A percentile compares a stretch with the other conserved stretches of the same genome.
phyloP scores from a whole-genome alignment of 2,888 invertebrate species.

The Drosophila birchii region DNA sequence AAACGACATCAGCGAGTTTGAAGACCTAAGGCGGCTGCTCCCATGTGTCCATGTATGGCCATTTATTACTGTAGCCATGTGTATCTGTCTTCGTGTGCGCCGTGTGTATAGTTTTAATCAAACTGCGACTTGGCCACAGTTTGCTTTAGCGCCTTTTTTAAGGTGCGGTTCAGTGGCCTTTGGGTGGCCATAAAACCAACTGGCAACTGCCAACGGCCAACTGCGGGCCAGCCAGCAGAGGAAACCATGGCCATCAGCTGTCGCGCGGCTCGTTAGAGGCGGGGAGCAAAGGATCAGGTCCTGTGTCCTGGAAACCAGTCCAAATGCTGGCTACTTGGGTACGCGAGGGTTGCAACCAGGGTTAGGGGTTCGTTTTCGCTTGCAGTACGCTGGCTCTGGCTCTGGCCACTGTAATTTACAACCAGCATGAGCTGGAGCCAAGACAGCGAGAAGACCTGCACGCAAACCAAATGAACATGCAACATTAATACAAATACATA shows the following conservation, averaged over 20 bases:
- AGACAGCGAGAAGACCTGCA: conserved; percentile 49
- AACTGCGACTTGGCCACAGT: conserved; percentile 67
- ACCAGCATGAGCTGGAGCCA: conserved; percentile 43
- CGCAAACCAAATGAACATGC: conserved; percentile 74
- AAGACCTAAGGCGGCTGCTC: conserved; percentile 62
- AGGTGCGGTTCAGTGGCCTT: conserved; percentile 81
- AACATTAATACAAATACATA: conserved; percentile 55
- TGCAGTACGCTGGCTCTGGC: conserved; percentile 25
- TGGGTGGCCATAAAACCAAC: conserved; percentile 73
- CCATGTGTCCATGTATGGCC: conserved; percentile 65
- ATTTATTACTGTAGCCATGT: conserved; percentile 48
- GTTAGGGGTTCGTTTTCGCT: conserved; percentile 45
- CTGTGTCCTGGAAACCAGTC: conserved; percentile 29
- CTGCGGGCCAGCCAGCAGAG: conserved; percentile 51
- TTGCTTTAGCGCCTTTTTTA: conserved; percentile 73
- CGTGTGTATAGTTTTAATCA: conserved; percentile 71
- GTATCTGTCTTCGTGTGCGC: conserved; percentile 31
- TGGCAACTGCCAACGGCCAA: conserved; percentile 9
- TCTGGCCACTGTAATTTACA: conserved; percentile 64
- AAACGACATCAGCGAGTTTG: conserved; percentile 19
- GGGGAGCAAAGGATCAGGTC: conserved; percentile 21
- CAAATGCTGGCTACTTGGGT: conserved; percentile 16
- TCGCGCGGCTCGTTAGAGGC: conserved; percentile 50
- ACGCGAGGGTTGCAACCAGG: conserved; percentile 62
- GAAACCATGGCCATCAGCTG: conserved; percentile 72